phyloP scores from a whole-genome alignment of 2,113 vertebrate species.

The Catharus minimus region DNA sequence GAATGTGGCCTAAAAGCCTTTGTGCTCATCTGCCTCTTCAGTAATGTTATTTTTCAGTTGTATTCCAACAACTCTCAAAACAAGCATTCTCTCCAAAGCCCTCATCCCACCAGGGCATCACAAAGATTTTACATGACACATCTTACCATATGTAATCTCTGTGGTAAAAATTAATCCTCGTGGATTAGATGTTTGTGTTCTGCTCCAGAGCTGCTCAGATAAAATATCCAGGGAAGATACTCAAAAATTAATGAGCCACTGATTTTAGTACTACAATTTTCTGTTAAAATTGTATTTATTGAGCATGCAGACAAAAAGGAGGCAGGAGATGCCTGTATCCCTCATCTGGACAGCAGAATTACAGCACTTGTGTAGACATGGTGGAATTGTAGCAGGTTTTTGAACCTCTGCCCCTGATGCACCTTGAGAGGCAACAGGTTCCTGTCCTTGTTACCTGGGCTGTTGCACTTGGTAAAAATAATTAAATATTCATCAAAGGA shows the following conservation, averaged over 20 bases:
- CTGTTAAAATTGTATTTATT: background rate
- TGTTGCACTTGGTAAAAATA: background rate
- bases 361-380: background rate
- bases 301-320: background rate
- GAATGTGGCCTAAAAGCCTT: background rate
- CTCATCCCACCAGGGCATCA: background rate
- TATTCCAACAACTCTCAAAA: background rate
- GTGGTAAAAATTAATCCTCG: background rate
- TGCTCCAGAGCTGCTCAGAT: background rate
- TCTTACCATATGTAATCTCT: background rate
- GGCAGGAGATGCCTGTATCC: background rate
- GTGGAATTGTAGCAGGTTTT: background rate
- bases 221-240: background rate
- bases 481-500: background rate
- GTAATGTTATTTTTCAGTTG: background rate
- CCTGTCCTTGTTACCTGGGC: background rate
- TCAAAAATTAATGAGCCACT: background rate
- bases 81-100: background rate
- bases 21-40: background rate
- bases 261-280: background rate
- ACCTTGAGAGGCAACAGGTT: background rate
- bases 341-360: background rate
- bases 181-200: background rate
- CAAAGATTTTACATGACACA: background rate
- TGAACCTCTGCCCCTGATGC: background rate